Evolutionary conservation across 2,888 invertebrate genomes (phyloP), one percentile per base, ranked within the genome.

Genomic region (Anthrax anthrax): DNA sequence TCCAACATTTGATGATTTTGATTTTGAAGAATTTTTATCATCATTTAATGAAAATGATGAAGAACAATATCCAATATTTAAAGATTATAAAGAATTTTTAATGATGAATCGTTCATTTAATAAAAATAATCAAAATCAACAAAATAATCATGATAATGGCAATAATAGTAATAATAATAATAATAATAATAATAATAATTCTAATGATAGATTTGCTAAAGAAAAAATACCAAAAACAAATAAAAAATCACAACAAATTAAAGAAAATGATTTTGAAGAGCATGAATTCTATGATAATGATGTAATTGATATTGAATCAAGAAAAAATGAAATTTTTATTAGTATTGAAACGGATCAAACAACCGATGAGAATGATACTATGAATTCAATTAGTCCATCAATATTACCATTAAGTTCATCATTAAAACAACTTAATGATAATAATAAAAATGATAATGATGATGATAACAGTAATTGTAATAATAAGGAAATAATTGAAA

Each of bases 21-120:
- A 70, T 57, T 72, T 80, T 51, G 81, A 81, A 58, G 80, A 81
- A 63, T 74, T 81, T 58, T 76, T 80, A 67, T 76, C 76, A 54
- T 75, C 78, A 51, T 79, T 80, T 59, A 79, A 80, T 54, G 79
- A 80, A 55, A 76, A 79, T 58, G 70, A 62, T 43, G 49, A 47
- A 43, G 64, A 65, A 52, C 67, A 62, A 58, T 70, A 65, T 60
- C 70, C 72, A 6, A 62, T 71, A 48, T 65, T 74, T 50, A 70
- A 67, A 56, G 67, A 67, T 56, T 68, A 68, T 52, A 64, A 66
- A 52, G 64, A 66, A 53, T 64, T 65, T 55, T 55, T 68, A 37
- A 52, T 45, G 27, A 32, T 32, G 29, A 42, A 45, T 42, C 43
- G 46, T 37, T 47, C 48, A 18, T 43, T 49, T 37, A 49, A 49